Base-by-base conservation (phyloP, 2,113 vertebrate genomes). In the Furnarius figulus region DNA sequence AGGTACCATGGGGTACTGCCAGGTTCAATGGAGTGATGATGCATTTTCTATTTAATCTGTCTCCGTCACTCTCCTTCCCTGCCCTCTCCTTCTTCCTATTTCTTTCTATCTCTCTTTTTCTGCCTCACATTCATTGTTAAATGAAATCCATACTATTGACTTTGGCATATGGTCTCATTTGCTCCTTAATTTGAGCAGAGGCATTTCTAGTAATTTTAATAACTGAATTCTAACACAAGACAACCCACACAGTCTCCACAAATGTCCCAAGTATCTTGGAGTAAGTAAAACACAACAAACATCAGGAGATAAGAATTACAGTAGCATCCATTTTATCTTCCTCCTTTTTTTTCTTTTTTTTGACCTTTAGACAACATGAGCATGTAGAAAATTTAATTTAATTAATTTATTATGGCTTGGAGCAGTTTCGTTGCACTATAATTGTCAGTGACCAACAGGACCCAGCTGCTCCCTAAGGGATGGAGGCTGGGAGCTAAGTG, bases 401-500 rank as follows among this genome's bases (percentile, higher is more conserved):
- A 52, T 23, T 1, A 40, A 63, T 62, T 58, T 65, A 76, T 39
- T 35, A 28, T 72, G 30, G 16, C 44, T 35, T 73, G 5, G 7
- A 59, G 4, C 20, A 53, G 47, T 76, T 6, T 1, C 50, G 47
- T 68, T 46, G 5, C 24, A 27, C 22, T 53, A 3, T 53, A 79
- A 56, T 21, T 27, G 2, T 16, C 25, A 79, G 12, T n/a, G 22
- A 80, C 20, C n/a, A 77, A 16, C 30, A 74, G 18, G 20, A 85
- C 55, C 14, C n/a, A 67, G 17, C 14, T 74, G 2, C 24, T 80
- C 40, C n/a, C 15, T 53, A 37, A 59, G 2, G 5, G 4, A n/a
- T 46, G 31, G 31, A 39, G 10, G 5, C 9, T 1, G 0, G 24
- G 44, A 70, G 4, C 8, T 33, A 23, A 65, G 27, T 15, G 28